Percentiles rank a stretch among this genome's conserved stretches.
These are phyloP conservation scores for Agapetus fuscipes DNA, from an alignment of 2,888 invertebrate species.

Conservation along the genomic window DNA sequence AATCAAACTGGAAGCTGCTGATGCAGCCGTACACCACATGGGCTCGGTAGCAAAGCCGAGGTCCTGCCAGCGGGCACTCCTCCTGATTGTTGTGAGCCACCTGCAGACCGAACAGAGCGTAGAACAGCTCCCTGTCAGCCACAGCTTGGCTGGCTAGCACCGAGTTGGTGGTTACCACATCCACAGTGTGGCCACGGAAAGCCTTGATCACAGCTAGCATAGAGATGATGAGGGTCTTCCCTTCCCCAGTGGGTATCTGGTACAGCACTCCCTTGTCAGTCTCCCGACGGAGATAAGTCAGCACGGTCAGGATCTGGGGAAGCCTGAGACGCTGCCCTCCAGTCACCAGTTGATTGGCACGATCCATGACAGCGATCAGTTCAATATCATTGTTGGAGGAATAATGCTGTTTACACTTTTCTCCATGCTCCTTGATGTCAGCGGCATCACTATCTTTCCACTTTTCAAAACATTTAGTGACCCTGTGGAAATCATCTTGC, in stretches of 20 bases:
- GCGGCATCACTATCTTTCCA: too few relatives aligned
- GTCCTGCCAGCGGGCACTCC: too few relatives aligned
- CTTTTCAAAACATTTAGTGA: too few relatives aligned
- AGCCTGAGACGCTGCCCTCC: too few relatives aligned
- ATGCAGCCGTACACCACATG: slow-evolving; percentile 29
- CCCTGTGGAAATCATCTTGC: too few relatives aligned
- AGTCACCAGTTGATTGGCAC: too few relatives aligned
- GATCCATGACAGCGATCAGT: too few relatives aligned
- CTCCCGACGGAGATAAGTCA: slow-evolving; percentile 21
- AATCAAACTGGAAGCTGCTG: slow-evolving; percentile 27
- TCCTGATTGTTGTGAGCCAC: slow-evolving; percentile 25
- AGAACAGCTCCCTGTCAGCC: slow-evolving; percentile 21
- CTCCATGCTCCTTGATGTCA: too few relatives aligned
- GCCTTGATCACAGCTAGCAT: slow-evolving; percentile 26
- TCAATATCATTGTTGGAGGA: too few relatives aligned
- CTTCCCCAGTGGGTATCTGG: slow-evolving; percentile 31
- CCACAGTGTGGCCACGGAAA: slow-evolving; percentile 24
- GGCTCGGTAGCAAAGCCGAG: too few relatives aligned
- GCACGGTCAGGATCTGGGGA: slow-evolving; percentile 24
- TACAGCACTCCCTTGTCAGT: slow-evolving; percentile 22
- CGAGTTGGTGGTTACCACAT: slow-evolving; percentile 28
- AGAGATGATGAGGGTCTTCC: slow-evolving; percentile 29
- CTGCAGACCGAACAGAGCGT: slow-evolving; percentile 24
- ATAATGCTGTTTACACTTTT: too few relatives aligned
- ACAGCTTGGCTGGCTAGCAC: slow-evolving; percentile 27